Base-by-base conservation (phyloP, 2,113 vertebrate species). In the Mugil cephalus region DNA sequence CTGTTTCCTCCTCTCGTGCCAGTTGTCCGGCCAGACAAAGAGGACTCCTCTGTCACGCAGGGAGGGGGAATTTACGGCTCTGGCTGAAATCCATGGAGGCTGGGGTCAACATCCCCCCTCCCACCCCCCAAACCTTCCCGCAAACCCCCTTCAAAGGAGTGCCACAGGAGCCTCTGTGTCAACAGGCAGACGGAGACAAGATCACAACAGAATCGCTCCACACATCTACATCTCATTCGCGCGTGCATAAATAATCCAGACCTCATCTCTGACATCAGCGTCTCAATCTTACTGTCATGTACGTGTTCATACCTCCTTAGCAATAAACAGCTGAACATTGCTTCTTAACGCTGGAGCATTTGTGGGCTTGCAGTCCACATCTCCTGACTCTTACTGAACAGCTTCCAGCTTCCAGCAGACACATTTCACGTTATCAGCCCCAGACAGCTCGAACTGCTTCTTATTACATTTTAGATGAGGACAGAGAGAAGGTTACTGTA, bases 21-120 rank as follows among this genome's bases (percentile, higher is more conserved):
- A 94, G 91, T 77, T 84, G 73, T 42, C 10, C 47, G 21, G 74
- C 77, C 90, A 91, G 79, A 91, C 86, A 87, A 84, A 86, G 81
- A 65, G 36, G 69, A 74, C 70, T 56, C 66, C 85, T 86, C 84
- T 79, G 63, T 74, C 65, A 38, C 4, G 1, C 30, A 61, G 71
- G 42, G 56, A 30, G 46, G 40, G 76, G 43, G 70, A 35, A 68
- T 80, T 86, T 83, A 83, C 11, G 34, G 63, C 79, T 79, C 42
- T 42, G 76, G 39, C 60, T 82, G 75, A 67, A 89, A 83, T 83
- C 66, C 65, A 18, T 6, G 47, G 10, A 51, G 60, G 34, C 50
- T 30, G 62, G 64, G 69, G 71, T 79, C 71, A 13, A n/a, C n/a
- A n/a, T n/a, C n/a, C n/a, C 35, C 47, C 8, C 51, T 42, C 55